Percentiles rank a stretch among this genome's conserved stretches.
Evolutionary conservation across 2,797 vertebrate species (phyloP).

Genomic region (Anguilla obscura): DNA sequence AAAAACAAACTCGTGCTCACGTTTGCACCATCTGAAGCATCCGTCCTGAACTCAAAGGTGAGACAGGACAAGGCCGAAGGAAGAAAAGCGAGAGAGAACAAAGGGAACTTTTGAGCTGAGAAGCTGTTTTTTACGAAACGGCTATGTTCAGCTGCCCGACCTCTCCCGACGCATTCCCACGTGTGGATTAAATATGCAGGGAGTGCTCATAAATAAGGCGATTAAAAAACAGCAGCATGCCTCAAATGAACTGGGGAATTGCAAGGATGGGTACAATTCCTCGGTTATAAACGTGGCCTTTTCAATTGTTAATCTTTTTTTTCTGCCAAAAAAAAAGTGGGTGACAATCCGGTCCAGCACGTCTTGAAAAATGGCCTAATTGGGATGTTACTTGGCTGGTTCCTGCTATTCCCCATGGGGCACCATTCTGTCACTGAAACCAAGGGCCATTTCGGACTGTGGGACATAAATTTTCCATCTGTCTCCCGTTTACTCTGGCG

Average conservation of each 20-base stretch:
- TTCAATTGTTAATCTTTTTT: slow-evolving; percentile 19
- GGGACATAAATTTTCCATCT: slow-evolving; percentile 63
- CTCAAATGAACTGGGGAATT: no score
- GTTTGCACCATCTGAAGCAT: no score
- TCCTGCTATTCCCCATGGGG: slow-evolving; percentile 60
- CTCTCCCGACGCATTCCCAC: neutral
- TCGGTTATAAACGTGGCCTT: slow-evolving; percentile 43
- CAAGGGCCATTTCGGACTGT: slow-evolving; percentile 56
- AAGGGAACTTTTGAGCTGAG: slow-evolving; percentile 6
- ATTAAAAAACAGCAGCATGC: neutral
- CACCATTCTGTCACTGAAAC: slow-evolving; percentile 59
- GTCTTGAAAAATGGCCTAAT: slow-evolving; percentile 72
- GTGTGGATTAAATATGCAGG: neutral
- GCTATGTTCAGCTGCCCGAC: neutral
- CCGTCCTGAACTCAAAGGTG: neutral
- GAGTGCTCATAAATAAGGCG: neutral
- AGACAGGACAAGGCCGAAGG: neutral
- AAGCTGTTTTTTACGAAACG: neutral
- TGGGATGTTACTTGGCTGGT: slow-evolving; percentile 69
- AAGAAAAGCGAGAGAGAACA: neutral
- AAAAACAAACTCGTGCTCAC: no score
- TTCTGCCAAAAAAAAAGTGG: slow-evolving; percentile 44
- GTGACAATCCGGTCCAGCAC: slow-evolving; percentile 49
- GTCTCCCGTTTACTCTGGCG: slow-evolving; percentile 63
- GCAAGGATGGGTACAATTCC: neutral